Percentiles rank a stretch among this genome's conserved stretches.
These are phyloP conservation scores for Caenorhabditis auriculariae DNA, from an alignment of 2,888 invertebrate species.

Conservation along the genomic window DNA sequence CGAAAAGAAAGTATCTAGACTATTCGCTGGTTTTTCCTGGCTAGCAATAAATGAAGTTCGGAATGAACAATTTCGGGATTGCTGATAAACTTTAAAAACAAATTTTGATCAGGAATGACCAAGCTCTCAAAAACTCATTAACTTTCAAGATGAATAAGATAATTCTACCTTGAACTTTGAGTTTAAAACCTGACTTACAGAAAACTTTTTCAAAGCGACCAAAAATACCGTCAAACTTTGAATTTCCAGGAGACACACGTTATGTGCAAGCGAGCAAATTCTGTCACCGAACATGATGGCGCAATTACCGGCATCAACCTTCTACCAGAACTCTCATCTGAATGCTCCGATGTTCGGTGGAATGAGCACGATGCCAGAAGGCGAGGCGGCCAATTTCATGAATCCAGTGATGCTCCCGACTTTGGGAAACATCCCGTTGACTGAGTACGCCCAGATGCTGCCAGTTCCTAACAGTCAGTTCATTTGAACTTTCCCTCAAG, in stretches of 20 bases:
- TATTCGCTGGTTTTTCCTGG: no score
- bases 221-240: no score
- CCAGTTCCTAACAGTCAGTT: conserved; percentile 33
- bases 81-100: no score
- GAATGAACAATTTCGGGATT: no score
- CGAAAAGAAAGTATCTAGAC: no score
- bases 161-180: no score
- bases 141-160: no score
- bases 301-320: conserved; percentile 22
- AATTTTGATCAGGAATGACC: no score
- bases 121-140: no score
- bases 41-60: no score
- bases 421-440: conserved; percentile 12
- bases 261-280: conserved; percentile 53
- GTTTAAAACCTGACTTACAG: no score
- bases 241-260: conserved; percentile 44
- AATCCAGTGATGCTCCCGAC: conserved; percentile 17
- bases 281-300: conserved; percentile 37
- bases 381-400: conserved; percentile 22
- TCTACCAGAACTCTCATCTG: conserved; percentile 9
- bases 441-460: conserved; percentile 26
- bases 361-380: conserved; percentile 30
- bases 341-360: conserved; percentile 19
- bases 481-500: not conserved
- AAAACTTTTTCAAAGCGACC: no score